Conservation (phyloP, 2,113 vertebrate genomes). For the Pitta sordida region DNA sequence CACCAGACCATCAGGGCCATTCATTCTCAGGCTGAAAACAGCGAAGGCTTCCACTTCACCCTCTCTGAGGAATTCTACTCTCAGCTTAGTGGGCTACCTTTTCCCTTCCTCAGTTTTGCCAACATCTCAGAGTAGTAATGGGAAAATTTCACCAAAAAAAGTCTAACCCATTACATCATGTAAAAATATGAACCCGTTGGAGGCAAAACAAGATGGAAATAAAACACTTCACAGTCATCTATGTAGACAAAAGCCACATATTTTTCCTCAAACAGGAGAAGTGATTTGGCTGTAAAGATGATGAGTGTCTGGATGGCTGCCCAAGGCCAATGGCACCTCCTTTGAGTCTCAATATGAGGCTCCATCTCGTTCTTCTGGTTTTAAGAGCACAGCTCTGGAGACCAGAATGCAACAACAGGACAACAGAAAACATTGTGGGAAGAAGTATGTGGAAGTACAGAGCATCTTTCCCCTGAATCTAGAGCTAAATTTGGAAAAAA, state of each 20-base stretch:
- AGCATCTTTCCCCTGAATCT: background rate
- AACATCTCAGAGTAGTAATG: too few relatives aligned
- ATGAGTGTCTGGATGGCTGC: background rate
- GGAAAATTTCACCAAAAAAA: too few relatives aligned
- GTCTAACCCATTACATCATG: background rate
- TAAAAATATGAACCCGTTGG: background rate
- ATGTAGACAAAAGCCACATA: accelerated
- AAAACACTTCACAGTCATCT: background rate
- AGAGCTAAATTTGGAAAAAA: background rate
- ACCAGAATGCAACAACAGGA: too few relatives aligned
- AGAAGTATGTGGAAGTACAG: accelerated
- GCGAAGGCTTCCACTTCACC: too few relatives aligned
- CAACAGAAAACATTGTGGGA: accelerated
- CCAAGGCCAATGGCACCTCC: background rate
- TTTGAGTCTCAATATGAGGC: background rate
- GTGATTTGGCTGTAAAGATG: background rate
- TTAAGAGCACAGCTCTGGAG: background rate
- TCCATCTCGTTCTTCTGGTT: background rate
- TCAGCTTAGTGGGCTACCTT: too few relatives aligned
- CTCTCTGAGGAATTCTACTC: too few relatives aligned
- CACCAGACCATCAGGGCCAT: too few relatives aligned
- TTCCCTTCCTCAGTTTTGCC: too few relatives aligned
- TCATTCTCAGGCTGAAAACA: too few relatives aligned
- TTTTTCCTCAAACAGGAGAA: background rate
- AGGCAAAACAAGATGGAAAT: background rate